Conservation (phyloP, 2,797 vertebrate species). For the Catostomus latipinnis region DNA sequence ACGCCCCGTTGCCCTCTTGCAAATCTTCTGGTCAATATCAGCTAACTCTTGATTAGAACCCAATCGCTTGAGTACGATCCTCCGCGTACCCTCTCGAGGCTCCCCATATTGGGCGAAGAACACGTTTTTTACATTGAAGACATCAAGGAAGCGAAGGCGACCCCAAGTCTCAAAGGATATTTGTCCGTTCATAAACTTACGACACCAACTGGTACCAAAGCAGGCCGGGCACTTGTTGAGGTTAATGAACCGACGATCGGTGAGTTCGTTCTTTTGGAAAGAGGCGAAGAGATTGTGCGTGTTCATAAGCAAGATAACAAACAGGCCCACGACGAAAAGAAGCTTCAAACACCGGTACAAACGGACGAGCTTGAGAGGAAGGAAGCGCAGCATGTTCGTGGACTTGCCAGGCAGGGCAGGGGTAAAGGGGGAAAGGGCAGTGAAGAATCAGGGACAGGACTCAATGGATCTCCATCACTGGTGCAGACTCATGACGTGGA, state of each 20-base stretch:
- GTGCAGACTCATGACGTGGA: slow-evolving; percentile 63
- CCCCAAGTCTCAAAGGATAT: slow-evolving; percentile 97
- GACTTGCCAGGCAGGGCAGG: slow-evolving; percentile 28
- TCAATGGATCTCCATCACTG: slow-evolving; percentile 72
- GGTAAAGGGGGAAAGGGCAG: slow-evolving; percentile 52
- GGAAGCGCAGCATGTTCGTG: slow-evolving; percentile 93
- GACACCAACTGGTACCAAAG: slow-evolving; percentile 99
- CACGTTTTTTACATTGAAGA: slow-evolving; percentile 98
- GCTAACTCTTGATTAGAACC: slow-evolving; percentile 95
- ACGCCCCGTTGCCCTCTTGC: slow-evolving; percentile 93
- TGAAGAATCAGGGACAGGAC: slow-evolving; percentile 47
- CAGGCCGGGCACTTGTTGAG: slow-evolving; percentile 99
- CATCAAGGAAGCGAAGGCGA: slow-evolving; percentile 92
- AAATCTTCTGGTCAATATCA: slow-evolving; percentile 97
- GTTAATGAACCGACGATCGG: slow-evolving; percentile 95
- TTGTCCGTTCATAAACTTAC: slow-evolving; percentile 98
- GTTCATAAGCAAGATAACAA: slow-evolving; percentile 94
- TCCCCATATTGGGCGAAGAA: slow-evolving; percentile 97
- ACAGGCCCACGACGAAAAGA: slow-evolving; percentile 88
- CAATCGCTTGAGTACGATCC: slow-evolving; percentile 94
- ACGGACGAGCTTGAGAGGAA: slow-evolving; percentile 94
- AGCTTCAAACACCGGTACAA: slow-evolving; percentile 97
- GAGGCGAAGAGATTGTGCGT: slow-evolving; percentile 96
- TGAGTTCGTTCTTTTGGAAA: slow-evolving; percentile 97
- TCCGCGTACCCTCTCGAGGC: slow-evolving; percentile 93